Base-by-base conservation (phyloP, 2,113 vertebrate species). In the Corapipo altera region DNA sequence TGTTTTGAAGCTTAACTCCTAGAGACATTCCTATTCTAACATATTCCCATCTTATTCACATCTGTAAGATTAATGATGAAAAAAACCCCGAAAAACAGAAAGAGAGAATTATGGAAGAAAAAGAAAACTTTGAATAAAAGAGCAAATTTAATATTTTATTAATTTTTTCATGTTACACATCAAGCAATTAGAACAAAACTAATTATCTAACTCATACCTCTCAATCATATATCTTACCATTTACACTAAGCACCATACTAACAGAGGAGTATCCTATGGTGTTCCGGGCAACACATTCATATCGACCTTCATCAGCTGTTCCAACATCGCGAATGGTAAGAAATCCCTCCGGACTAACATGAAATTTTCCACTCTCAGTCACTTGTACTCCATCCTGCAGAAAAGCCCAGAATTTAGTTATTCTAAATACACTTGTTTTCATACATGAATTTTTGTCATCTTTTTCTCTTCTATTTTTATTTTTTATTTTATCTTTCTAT, bases 281-380 rank as follows among this genome's bases (percentile, higher is more conserved):
- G 94, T 99, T 99, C 78, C 99, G 98, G 58, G 99, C 99, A 27
- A 99, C 96, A 2, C 99, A 99, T 83, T 99, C 99, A 2, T 99
- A 99, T 90, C 99, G 99, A 14, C 99, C 99, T 8, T 95, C 98
- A 15, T 99, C 99, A 3, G 98, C 99, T 0, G 98, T 97, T 70
- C 99, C 99, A 39, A 99, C 99, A 15, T 99, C 99, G 0, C 97
- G 98, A 89, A 99, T 99, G 79, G 98, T 98, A 82, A 99, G 97
- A 96, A 98, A 99, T 22, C 99, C 99, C 14, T 99, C 99, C 0
- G 98, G 96, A 87, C 97, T 99, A 71, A 99, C 98, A 72, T 99
- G 99, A 72, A 99, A 99, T 70, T 99, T 99, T 8, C 99, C 99
- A 51, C 99, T 99, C 92, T 99, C 99, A 17, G 99, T 99, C 67